Evolutionary conservation across 2,113 vertebrate genomes (phyloP).

Genomic region (Rallus limicola): DNA sequence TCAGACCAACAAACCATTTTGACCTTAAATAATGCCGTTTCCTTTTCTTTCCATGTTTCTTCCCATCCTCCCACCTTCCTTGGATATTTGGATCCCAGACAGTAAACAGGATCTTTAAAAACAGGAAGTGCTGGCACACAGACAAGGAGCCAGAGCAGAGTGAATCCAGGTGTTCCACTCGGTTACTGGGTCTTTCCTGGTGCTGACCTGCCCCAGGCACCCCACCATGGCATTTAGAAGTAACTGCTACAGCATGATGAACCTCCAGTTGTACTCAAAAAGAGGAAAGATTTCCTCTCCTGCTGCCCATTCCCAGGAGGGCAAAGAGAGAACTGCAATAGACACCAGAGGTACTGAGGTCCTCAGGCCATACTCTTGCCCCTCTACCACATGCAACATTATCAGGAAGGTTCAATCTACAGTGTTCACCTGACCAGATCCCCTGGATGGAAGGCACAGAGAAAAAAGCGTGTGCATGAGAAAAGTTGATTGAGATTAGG

Average conservation of each 20-base stretch:
- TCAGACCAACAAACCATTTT: neutral
- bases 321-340: neutral
- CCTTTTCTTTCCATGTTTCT: slow-evolving; percentile 18
- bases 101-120: slow-evolving; percentile 67
- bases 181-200: neutral
- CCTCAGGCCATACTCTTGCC: neutral
- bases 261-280: neutral
- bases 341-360: neutral
- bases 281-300: slow-evolving; percentile 1
- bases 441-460: neutral
- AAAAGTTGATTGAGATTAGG: neutral
- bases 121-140: slow-evolving; percentile 58
- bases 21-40: neutral
- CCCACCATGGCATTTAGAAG: neutral
- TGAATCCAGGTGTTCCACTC: slow-evolving; percentile 32
- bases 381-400: neutral
- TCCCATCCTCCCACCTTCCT: slow-evolving; percentile 61
- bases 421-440: neutral
- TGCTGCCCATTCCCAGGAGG: neutral
- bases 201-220: neutral
- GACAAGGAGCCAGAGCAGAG: neutral
- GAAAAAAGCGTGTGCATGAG: neutral
- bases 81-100: slow-evolving; percentile 43
- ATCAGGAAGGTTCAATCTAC: neutral
- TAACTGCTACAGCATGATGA: neutral